Conservation (phyloP, 1,140 invertebrate genomes). For the Lepidurus packardi region DNA sequence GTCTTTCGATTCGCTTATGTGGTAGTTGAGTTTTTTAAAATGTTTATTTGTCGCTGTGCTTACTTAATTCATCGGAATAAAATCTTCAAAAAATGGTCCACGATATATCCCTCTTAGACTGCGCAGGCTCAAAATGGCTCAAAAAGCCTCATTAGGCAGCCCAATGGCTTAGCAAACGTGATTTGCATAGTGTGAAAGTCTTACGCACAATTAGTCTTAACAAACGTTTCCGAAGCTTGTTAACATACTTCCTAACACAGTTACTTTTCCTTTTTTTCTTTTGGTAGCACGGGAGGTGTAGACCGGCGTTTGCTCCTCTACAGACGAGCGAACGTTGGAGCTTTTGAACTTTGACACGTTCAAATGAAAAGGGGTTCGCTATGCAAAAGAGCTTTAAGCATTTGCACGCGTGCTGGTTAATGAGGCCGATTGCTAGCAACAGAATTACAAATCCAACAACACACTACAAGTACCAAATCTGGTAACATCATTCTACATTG, state of each 20-base stretch:
- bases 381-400: neutral
- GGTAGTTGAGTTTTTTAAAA: no score
- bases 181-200: neutral
- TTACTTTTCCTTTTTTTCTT: neutral
- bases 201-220: constrained; percentile 4
- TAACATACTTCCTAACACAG: neutral
- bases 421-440: constrained; percentile 9
- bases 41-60: no score
- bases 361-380: neutral
- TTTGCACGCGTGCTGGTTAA: constrained; percentile 7
- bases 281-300: neutral
- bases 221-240: constrained; percentile 18
- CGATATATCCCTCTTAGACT: no score
- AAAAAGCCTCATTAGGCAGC: neutral
- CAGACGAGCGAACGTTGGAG: neutral
- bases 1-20: no score
- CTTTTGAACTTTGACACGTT: neutral
- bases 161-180: neutral
- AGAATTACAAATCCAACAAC: neutral
- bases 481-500: neutral
- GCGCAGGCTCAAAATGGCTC: neutral
- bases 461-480: neutral
- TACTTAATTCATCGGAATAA: no score
- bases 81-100: no score
- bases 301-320: neutral